Percentiles rank a stretch among this genome's conserved stretches.
phyloP scores from a whole-genome alignment of 1,140 invertebrate genomes.

The Drosophila repleta region DNA sequence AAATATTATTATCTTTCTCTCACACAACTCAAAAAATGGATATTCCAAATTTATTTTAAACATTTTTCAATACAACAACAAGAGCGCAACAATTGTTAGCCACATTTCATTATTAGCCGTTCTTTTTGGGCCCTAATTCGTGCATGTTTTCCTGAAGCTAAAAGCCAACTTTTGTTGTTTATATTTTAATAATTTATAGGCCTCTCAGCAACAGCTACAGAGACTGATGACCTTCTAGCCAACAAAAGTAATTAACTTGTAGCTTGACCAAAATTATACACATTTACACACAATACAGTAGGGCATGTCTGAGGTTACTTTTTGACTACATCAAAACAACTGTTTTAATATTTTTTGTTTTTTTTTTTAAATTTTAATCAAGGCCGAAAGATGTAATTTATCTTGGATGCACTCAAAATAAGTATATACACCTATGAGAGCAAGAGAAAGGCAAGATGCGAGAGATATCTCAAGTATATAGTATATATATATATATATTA shows the following conservation, averaged over 20 bases:
- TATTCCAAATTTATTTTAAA: too few relatives aligned
- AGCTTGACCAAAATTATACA: conserved; percentile 22
- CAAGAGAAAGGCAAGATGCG: conserved; percentile 1
- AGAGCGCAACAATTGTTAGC: background rate
- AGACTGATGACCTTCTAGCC: conserved; percentile 21
- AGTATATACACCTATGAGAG: too few relatives aligned
- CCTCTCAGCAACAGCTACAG: conserved; percentile 1
- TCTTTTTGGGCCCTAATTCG: conserved; percentile 30
- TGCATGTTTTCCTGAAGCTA: background rate
- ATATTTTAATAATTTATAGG: conserved; percentile 21
- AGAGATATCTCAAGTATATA: conserved; percentile 3
- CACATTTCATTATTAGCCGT: conserved; percentile 1
- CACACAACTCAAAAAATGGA: too few relatives aligned
- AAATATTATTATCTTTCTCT: too few relatives aligned
- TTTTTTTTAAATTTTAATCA: background rate
- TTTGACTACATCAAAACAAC: conserved; percentile 13
- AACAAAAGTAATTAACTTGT: conserved; percentile 37
- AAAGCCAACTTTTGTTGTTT: background rate
- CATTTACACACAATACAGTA: conserved; percentile 32
- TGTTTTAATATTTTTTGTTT: background rate
- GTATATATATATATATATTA: background rate
- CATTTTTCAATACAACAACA: background rate
- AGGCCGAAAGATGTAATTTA: background rate
- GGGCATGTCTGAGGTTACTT: too few relatives aligned
- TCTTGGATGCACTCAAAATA: background rate